Evolutionary conservation across 2,797 vertebrate species (phyloP), one percentile per base, ranked within the genome.

Genomic region (Lutjanus campechanus): DNA sequence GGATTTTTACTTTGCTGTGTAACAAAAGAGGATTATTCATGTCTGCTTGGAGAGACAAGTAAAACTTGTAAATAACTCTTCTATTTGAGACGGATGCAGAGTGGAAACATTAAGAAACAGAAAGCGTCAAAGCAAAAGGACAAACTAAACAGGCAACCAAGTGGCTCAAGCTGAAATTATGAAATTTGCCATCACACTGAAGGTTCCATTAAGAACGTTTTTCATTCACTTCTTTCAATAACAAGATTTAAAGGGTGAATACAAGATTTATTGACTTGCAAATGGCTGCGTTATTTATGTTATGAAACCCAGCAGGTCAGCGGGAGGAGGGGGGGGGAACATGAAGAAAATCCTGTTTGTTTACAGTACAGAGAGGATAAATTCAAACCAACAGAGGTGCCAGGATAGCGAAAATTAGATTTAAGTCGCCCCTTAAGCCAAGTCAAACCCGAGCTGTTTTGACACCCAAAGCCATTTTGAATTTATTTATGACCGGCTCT

Each of bases 401-500:
- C 1, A 8, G 11, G 25, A 66, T 61, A 54, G 29, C 9, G 8
- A 12, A 73, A 73, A 83, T 81, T 29, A 55, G 62, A 83, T 82
- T 82, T 59, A 83, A 75, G 58, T 22, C 2, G 4, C 66, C 65
- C 77, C 60, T 73, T 78, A 79, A 81, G 25, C 58, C 61, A 13
- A 78, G 53, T 76, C 62, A 74, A 62, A 54, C 73, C 54, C 17
- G 73, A 79, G 71, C 75, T 49, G 51, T 59, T 86, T 25, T 85
- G 84, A 77, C 85, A 86, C 44, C 60, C 43, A 20, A 50, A 78
- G 50, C 62, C 47, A 22, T 78, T 79, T 70, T 11, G 20, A 49
- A 77, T 84, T n/a, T 88, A 86, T 85, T 89, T 88, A 79, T 16
- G 9, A 69, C 60, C 65, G 4, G 7, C 61, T 65, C 56, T 77